These are phyloP conservation scores for Xestia xanthographa DNA, from an alignment of 2,888 invertebrate genomes.

Conservation along the genomic window DNA sequence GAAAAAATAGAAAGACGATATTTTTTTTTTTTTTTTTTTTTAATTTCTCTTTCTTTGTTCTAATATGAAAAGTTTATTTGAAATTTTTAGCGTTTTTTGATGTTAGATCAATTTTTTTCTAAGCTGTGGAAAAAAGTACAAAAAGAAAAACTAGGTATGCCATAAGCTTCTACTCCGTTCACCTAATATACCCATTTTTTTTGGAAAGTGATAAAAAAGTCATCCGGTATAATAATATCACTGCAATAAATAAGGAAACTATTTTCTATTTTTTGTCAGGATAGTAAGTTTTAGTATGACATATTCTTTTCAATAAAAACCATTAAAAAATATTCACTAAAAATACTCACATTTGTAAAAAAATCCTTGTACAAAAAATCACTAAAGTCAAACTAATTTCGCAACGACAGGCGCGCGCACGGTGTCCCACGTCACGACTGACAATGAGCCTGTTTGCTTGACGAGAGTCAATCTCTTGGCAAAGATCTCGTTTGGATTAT, in stretches of 20 bases:
- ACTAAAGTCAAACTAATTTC: conserved; percentile 42
- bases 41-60: too few relatives aligned
- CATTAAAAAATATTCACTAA: not conserved
- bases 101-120: too few relatives aligned
- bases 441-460: conserved; percentile 39
- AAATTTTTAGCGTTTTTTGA: too few relatives aligned
- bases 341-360: conserved; percentile 25
- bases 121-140: too few relatives aligned
- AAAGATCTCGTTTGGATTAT: conserved; percentile 28
- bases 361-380: conserved; percentile 30
- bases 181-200: too few relatives aligned
- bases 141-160: too few relatives aligned
- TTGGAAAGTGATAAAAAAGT: too few relatives aligned
- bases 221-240: not conserved
- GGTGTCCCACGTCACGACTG: conserved; percentile 34
- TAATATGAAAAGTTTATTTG: too few relatives aligned
- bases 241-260: not conserved
- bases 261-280: not conserved
- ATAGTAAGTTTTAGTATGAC: not conserved
- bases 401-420: conserved; percentile 45
- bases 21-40: too few relatives aligned
- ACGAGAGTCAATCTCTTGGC: conserved; percentile 19
- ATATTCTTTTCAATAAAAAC: not conserved
- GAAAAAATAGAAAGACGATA: too few relatives aligned
- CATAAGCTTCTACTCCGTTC: too few relatives aligned